Base-by-base conservation (phyloP, 2,888 invertebrate species). In the Pseudococcus viburni region DNA sequence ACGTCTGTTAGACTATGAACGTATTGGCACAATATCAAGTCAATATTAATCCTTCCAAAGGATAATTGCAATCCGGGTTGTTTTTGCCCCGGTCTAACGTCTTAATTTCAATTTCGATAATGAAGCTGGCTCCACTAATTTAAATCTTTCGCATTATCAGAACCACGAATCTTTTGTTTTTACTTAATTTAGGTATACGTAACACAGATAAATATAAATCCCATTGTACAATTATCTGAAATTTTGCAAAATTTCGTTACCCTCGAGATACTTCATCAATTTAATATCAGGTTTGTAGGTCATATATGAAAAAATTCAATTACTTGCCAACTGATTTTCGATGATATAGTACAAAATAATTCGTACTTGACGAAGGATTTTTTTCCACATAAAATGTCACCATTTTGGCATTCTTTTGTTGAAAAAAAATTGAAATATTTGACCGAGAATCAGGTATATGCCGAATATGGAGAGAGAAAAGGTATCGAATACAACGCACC, bases 11-110 rank as follows among this genome's bases (percentile, higher is more conserved):
- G 3, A 22, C 12, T 59, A 59, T n/a, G n/a, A n/a, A 51, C 4
- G 15, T 64, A 64, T 64, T 73, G 73, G 73, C 73, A 33, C 15
- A 73, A 33, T 73, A 73, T 73, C 73, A 73, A 73, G 73, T 33
- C 11, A 73, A 73, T 73, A 33, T 73, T 33, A 73, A 73, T 33
- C 73, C 33, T 73, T 64, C 26, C 17, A 33, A 73, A 17, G 33
- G 73, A 73, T 73, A 33, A 73, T 33, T 73, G 73, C 33, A 33
- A 73, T 73, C 5, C 73, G 73, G 73, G 73, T 73, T 7, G 11
- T 33, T 33, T 59, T 64, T 64, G 15, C 64, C 9, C 9, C 42
- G 64, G 26, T 12, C n/a, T 17, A 33, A 73, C 73, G 5, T 73
- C 73, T 73, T 33, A 73, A 73, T 73, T 33, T 64, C 64, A 33